These are phyloP conservation scores for Drosophila sproati DNA, from an alignment of 1,140 invertebrate genomes.

Conservation along the genomic window DNA sequence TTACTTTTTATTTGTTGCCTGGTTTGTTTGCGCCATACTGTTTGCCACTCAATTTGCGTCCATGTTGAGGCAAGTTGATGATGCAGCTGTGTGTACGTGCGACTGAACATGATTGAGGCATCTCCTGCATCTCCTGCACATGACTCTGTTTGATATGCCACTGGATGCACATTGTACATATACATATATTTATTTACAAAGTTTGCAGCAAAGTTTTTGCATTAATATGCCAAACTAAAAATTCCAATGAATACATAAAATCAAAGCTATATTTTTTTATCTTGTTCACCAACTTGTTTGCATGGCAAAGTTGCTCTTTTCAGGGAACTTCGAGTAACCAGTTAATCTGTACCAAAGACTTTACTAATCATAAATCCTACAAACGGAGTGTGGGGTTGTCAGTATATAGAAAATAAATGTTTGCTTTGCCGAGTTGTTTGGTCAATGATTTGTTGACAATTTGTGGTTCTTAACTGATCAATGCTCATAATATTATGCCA, in stretches of 20 bases:
- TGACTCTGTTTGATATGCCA: not conserved
- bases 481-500: no score
- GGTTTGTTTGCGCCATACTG: slow-evolving; percentile 28
- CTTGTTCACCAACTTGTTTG: slow-evolving; percentile 12
- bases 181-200: slow-evolving; percentile 3
- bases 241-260: slow-evolving; percentile 19
- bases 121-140: not conserved
- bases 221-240: slow-evolving; percentile 26
- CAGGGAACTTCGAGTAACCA: no score
- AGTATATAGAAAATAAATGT: no score
- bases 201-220: slow-evolving; percentile 29
- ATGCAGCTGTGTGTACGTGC: slow-evolving; percentile 6
- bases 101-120: slow-evolving; percentile 17
- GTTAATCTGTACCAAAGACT: no score
- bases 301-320: no score
- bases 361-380: no score
- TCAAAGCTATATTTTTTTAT: slow-evolving; percentile 8
- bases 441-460: no score
- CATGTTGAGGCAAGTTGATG: slow-evolving; percentile 30
- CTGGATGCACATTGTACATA: not conserved
- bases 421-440: no score
- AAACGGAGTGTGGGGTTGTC: no score
- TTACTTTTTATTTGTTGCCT: not conserved
- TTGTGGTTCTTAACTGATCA: no score
- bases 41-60: slow-evolving; percentile 48